These are phyloP conservation scores for Semotilus atromaculatus DNA, from an alignment of 2,797 vertebrate genomes.

Conservation along the genomic window DNA sequence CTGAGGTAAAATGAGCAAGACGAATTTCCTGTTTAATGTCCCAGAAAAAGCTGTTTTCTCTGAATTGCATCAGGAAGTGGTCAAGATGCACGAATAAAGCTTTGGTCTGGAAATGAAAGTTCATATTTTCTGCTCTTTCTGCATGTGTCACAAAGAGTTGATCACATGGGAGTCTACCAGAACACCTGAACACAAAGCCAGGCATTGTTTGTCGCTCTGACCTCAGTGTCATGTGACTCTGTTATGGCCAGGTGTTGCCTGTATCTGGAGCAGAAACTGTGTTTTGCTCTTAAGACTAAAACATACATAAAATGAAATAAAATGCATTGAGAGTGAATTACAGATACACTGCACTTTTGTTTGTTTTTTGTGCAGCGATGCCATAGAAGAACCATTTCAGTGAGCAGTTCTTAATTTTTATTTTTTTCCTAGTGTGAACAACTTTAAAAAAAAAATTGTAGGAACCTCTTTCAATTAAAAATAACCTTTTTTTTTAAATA, in stretches of 20 bases:
- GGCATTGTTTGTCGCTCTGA: slow-evolving; percentile 55
- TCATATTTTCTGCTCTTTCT: slow-evolving; percentile 53
- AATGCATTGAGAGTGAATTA: not conserved
- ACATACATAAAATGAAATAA: not conserved
- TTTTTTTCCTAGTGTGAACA: not conserved
- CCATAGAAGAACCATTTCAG: not conserved
- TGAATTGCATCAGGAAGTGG: slow-evolving; percentile 54
- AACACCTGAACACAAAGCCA: slow-evolving; percentile 61
- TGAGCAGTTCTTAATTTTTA: not conserved
- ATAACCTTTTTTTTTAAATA: not conserved
- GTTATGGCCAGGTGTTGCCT: slow-evolving; percentile 58
- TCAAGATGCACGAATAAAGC: slow-evolving; percentile 40
- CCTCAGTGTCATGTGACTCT: slow-evolving; percentile 58
- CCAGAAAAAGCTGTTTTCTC: slow-evolving; percentile 48
- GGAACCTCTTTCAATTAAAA: not conserved
- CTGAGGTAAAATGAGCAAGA: slow-evolving; percentile 29
- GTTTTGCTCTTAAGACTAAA: slow-evolving; percentile 45
- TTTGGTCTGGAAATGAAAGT: slow-evolving; percentile 50
- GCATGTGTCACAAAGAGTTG: slow-evolving; percentile 51
- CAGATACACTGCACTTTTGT: not conserved
- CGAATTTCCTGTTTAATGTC: not conserved
- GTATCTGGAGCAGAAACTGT: slow-evolving; percentile 54
- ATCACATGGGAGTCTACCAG: slow-evolving; percentile 50
- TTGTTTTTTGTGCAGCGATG: not conserved
- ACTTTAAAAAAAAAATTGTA: not conserved